Percentiles rank a stretch among this genome's conserved stretches.
Evolutionary conservation across 2,888 invertebrate genomes (phyloP).

Genomic region (Polydrusus tereticollis): DNA sequence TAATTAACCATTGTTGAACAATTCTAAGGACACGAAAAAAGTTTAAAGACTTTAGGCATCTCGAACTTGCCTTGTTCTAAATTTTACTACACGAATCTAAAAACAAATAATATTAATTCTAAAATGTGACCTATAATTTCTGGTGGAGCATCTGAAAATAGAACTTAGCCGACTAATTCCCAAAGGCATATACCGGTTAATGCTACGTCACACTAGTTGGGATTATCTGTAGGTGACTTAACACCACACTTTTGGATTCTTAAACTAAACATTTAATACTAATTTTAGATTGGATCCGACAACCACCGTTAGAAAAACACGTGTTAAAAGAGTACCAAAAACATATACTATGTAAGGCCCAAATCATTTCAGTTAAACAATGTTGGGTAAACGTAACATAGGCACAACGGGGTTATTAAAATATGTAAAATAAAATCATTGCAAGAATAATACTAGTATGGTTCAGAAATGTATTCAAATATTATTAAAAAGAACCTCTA

Average conservation of each 20-base stretch:
- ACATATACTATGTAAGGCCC: too few species aligned
- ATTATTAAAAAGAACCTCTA: too few species aligned
- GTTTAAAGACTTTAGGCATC: neutral
- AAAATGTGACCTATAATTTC: slow-evolving; percentile 43
- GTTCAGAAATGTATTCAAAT: too few species aligned
- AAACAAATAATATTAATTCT: slow-evolving; percentile 19
- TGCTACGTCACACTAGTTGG: slow-evolving; percentile 19
- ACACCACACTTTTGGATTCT: neutral
- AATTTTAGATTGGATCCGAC: neutral
- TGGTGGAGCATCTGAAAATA: slow-evolving; percentile 37
- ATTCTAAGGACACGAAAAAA: neutral
- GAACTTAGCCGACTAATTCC: slow-evolving; percentile 38
- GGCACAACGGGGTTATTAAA: too few species aligned
- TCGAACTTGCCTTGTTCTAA: slow-evolving; percentile 8
- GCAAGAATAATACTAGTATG: too few species aligned
- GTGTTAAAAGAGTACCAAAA: too few species aligned
- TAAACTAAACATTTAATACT: neutral
- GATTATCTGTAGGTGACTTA: slow-evolving; percentile 33
- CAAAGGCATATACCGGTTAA: slow-evolving; percentile 21
- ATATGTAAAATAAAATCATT: too few species aligned
- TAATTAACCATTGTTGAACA: neutral
- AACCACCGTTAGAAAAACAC: too few species aligned
- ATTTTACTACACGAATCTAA: neutral
- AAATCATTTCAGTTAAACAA: too few species aligned
- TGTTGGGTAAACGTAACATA: too few species aligned